These are phyloP conservation scores for Pyrgilauda ruficollis DNA, from an alignment of 2,113 vertebrate genomes.

Conservation along the genomic window DNA sequence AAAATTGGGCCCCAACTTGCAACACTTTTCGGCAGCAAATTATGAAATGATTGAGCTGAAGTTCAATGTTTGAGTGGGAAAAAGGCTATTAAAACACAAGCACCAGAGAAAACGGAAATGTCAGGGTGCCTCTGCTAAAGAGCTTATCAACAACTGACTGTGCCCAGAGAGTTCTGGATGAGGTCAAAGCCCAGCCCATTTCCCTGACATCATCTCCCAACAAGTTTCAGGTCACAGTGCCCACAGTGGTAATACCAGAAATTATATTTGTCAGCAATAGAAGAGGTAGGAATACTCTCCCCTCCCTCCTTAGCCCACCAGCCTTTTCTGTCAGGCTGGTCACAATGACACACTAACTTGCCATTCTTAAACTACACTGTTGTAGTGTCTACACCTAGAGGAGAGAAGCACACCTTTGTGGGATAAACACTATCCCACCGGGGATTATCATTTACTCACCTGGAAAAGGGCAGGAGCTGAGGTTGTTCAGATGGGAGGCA, in stretches of 20 bases:
- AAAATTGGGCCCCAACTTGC: no score
- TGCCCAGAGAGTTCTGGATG: background rate
- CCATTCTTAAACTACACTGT: background rate
- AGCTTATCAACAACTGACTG: background rate
- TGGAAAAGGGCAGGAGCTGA: background rate
- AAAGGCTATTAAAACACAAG: background rate
- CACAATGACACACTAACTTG: background rate
- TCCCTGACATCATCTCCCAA: background rate
- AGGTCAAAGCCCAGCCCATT: background rate
- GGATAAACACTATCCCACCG: background rate
- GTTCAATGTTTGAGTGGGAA: background rate
- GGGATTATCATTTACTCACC: background rate
- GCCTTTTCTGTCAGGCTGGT: background rate
- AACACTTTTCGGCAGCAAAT: background rate
- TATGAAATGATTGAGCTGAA: background rate
- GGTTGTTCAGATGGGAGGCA: background rate
- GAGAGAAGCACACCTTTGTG: background rate
- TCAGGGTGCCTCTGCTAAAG: background rate
- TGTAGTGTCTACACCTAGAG: no score
- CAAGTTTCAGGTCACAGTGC: background rate
- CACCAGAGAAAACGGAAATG: background rate
- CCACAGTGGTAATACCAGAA: background rate
- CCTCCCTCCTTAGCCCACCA: background rate
- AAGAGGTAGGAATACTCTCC: background rate
- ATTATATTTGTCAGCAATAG: background rate